Evolutionary conservation across 2,888 invertebrate genomes (phyloP), one percentile per base, ranked within the genome.

Genomic region (Subacronicta megacephala): DNA sequence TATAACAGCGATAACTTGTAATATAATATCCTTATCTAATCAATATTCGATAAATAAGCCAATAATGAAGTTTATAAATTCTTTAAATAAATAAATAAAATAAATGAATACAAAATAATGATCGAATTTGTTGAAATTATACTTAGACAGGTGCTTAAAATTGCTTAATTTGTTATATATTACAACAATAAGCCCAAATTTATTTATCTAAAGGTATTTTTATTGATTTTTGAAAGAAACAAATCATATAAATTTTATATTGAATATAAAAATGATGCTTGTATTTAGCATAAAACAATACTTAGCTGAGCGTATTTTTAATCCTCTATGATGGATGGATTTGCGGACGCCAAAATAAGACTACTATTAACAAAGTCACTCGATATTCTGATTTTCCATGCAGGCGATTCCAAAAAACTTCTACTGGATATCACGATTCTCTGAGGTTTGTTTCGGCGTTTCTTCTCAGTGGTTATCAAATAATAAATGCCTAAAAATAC

Each of bases 211-310:
- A 4, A 18, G 35, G 2, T n/a, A 45, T 40, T 20, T 35, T 9
- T 1, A 15, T 17, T 7, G 10, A 15, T 37, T 16, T 35, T 29
- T 13, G 12, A 35, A 50, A 18, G 45, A 29, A 44, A 49, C 53
- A 52, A 51, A 53, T 53, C 71, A 62, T 41, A 7, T n/a, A 42
- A 17, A 35, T 37, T 23, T 41, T 37, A 52, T 36, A 58, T 58
- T 58, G 23, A 68, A 65, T 63, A 42, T 23, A 59, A 63, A 68
- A 67, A 66, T 63, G 57, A 67, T 70, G 51, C 66, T 63, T 66
- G 65, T 70, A 66, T 85, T 81, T 74, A 77, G 74, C 76, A 80
- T 80, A 80, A 86, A 84, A 85, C 83, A 86, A 87, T 87, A 81
- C 82, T 86, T 82, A 81, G 80, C 81, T 76, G 77, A 66, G 65